A percentile compares a stretch with the other conserved stretches of the same genome.
phyloP scores from a whole-genome alignment of 2,888 invertebrate species.

The Apodemia hepburni region DNA sequence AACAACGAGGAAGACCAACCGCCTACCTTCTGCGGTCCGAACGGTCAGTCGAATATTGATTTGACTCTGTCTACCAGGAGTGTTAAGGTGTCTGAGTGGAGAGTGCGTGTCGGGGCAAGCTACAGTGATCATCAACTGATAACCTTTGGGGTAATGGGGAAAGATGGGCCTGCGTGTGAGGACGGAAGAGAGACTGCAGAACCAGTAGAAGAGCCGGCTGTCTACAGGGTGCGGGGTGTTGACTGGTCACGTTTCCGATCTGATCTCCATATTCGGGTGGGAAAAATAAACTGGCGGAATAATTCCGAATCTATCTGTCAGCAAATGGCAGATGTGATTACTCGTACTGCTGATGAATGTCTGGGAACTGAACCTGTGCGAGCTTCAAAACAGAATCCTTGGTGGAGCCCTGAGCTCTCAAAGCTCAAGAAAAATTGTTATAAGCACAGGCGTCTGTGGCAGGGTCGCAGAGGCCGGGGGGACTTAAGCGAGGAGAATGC shows the following conservation, averaged over 20 bases:
- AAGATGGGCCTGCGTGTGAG: not conserved
- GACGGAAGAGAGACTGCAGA: not conserved
- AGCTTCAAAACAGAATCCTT: not conserved
- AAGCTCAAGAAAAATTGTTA: not conserved
- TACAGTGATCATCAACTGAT: not conserved
- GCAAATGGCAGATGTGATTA: not conserved
- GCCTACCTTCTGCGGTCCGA: conserved; percentile 27
- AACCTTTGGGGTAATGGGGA: not conserved
- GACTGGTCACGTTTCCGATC: not conserved
- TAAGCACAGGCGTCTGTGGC: not conserved
- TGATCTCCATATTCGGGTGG: not conserved
- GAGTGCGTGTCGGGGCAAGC: not conserved
- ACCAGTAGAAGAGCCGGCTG: not conserved
- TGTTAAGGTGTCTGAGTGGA: not conserved
- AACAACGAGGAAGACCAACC: conserved; percentile 26
- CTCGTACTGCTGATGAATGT: not conserved
- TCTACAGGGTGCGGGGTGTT: not conserved
- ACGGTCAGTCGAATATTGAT: conserved; percentile 36
- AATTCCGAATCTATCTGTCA: not conserved
- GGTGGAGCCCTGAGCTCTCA: not conserved
- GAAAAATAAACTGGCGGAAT: not conserved
- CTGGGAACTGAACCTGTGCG: not conserved
- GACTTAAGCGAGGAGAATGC: no score
- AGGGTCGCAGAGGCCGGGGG: no score
- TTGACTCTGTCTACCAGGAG: conserved; percentile 25